Conservation (phyloP, 1,140 invertebrate genomes). For the Sogatella furcifera region DNA sequence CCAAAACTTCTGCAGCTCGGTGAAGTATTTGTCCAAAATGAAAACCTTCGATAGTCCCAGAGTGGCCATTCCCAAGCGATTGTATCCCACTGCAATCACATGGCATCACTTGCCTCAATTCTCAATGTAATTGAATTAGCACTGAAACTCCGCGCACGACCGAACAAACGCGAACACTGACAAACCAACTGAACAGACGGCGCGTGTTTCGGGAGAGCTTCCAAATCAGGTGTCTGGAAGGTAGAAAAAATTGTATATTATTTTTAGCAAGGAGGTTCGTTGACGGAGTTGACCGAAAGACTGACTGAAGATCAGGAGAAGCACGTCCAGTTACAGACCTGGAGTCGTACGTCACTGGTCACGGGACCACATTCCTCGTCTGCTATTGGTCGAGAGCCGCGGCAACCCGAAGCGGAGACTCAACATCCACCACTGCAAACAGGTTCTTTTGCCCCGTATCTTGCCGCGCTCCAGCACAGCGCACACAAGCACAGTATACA, state of each 20-base stretch:
- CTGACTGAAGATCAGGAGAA: too few species aligned
- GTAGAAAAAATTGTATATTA: too few species aligned
- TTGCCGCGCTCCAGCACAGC: not conserved
- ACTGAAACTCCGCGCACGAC: too few species aligned
- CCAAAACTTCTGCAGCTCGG: constrained; percentile 92
- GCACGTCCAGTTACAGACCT: too few species aligned
- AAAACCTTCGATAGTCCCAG: constrained; percentile 90
- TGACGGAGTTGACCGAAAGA: too few species aligned
- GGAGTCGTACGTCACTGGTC: not conserved
- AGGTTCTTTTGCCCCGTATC: constrained; percentile 7
- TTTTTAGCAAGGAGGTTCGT: too few species aligned
- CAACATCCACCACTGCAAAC: not conserved
- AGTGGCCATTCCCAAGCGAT: constrained; percentile 55
- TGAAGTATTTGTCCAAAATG: constrained; percentile 95
- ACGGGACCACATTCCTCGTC: constrained; percentile 12
- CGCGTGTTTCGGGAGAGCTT: too few species aligned
- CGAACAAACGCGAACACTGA: too few species aligned
- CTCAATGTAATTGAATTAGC: not conserved
- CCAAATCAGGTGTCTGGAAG: too few species aligned
- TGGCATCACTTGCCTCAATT: constrained; percentile 1
- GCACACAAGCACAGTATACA: not conserved
- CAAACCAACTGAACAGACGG: too few species aligned
- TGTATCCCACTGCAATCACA: not conserved
- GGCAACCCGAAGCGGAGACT: not conserved
- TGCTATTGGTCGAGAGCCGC: constrained; percentile 9